Evolutionary conservation across 2,888 invertebrate genomes (phyloP).

Genomic region (Tetranychus piercei): DNA sequence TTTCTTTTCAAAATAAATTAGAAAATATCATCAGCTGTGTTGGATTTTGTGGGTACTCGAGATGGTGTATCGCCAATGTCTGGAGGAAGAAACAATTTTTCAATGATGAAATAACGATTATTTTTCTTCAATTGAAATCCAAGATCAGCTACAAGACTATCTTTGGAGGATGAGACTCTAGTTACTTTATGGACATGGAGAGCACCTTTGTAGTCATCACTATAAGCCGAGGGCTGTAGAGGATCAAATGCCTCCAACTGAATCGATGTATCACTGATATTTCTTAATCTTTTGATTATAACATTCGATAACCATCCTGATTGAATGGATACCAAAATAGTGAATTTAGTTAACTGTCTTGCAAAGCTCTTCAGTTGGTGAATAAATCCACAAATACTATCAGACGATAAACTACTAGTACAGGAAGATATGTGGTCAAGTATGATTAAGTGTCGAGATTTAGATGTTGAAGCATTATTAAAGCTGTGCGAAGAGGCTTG

Average conservation of each 20-base stretch:
- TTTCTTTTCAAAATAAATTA: background rate
- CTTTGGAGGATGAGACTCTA: constrained; percentile 16
- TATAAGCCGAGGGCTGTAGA: background rate
- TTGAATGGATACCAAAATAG: background rate
- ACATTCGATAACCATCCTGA: background rate
- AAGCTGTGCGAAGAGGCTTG: too few relatives aligned
- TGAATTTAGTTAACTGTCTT: background rate
- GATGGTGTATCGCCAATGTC: constrained; percentile 20
- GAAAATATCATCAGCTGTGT: background rate
- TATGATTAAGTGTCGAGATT: background rate
- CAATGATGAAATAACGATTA: constrained; percentile 15
- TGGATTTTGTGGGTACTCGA: constrained; percentile 37
- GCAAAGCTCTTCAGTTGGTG: background rate
- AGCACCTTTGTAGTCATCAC: background rate
- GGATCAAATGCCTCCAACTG: background rate
- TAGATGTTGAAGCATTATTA: background rate
- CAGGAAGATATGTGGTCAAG: background rate
- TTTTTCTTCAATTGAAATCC: constrained; percentile 20
- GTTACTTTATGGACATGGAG: constrained; percentile 9
- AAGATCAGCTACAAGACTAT: constrained; percentile 7
- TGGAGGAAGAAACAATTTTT: constrained; percentile 21
- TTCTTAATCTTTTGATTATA: background rate
- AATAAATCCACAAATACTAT: background rate
- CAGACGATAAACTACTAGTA: background rate
- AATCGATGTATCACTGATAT: background rate